A percentile compares a stretch with the other conserved stretches of the same genome.
Evolutionary conservation across 2,888 invertebrate species (phyloP).

Genomic region (Drosophila kambysellisi): DNA sequence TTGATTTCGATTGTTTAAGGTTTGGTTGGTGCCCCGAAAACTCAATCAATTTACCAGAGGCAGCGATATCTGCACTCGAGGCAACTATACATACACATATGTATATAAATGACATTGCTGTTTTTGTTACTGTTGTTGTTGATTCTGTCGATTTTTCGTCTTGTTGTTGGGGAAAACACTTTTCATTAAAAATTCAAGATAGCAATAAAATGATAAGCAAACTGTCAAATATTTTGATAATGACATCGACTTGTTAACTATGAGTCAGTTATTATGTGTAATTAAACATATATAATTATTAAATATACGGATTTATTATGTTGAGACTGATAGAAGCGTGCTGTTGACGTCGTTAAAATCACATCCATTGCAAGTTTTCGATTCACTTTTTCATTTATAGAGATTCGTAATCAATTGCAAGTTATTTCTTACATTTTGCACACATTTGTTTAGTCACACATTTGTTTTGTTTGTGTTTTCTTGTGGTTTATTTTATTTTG

Average conservation of each 20-base stretch:
- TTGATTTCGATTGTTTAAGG: slow-evolving; percentile 59
- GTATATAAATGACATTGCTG: slow-evolving; percentile 11
- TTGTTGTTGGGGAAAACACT: slow-evolving; percentile 64
- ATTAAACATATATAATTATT: slow-evolving; percentile 1
- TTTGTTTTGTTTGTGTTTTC: slow-evolving; percentile 59
- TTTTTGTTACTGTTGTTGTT: slow-evolving; percentile 6
- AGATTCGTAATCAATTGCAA: slow-evolving; percentile 7
- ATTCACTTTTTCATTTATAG: slow-evolving; percentile 19
- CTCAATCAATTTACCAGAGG: slow-evolving; percentile 78
- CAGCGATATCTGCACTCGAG: slow-evolving; percentile 58
- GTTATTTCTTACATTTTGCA: slow-evolving; percentile 66
- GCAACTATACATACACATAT: neutral
- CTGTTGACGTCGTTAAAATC: slow-evolving; percentile 51
- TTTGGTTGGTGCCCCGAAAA: slow-evolving; percentile 52
- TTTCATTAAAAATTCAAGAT: slow-evolving; percentile 74
- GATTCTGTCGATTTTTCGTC: slow-evolving; percentile 22
- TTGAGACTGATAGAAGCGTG: slow-evolving; percentile 32
- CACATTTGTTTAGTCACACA: slow-evolving; percentile 61
- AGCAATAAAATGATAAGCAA: slow-evolving; percentile 78
- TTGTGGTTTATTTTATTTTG: slow-evolving; percentile 29
- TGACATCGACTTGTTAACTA: slow-evolving; percentile 19
- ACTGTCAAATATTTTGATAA: slow-evolving; percentile 57
- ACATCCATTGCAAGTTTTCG: slow-evolving; percentile 36
- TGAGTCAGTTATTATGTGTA: slow-evolving; percentile 20
- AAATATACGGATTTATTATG: neutral